These are phyloP conservation scores for Centropristis striata DNA, from an alignment of 2,113 vertebrate species.

Conservation along the genomic window DNA sequence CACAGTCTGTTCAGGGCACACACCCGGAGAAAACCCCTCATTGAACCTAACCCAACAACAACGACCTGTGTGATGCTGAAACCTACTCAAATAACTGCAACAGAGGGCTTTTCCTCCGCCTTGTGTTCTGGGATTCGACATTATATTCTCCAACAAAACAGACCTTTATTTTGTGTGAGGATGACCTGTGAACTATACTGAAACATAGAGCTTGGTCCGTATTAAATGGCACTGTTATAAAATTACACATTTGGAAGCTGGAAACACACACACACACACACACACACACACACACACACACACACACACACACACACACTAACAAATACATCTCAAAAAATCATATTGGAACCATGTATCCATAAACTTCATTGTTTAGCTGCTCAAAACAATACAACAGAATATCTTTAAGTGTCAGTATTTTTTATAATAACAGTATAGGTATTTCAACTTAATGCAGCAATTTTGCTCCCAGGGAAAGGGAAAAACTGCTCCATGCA, in stretches of 20 bases:
- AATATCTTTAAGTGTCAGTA: not conserved
- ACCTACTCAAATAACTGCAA: conserved; percentile 37
- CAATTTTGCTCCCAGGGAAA: not conserved
- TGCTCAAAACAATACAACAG: not conserved
- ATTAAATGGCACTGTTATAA: not conserved
- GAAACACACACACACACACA: not conserved
- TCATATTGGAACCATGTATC: not conserved
- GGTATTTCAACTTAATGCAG: not conserved
- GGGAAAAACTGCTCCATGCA: not conserved
- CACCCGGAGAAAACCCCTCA: conserved; percentile 44
- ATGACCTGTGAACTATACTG: conserved; percentile 11
- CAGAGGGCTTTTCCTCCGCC: conserved; percentile 16
- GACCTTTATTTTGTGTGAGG: not conserved
- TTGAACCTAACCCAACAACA: conserved; percentile 56
- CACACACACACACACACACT: not conserved
- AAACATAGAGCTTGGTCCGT: not conserved
- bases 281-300: too few species aligned
- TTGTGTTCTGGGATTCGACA: conserved; percentile 18
- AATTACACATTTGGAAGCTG: not conserved
- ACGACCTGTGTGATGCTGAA: conserved; percentile 61
- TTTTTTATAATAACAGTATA: not conserved
- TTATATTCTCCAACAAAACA: conserved; percentile 12
- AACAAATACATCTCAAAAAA: not conserved
- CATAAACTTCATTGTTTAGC: not conserved
- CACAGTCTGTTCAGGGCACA: conserved; percentile 72